These are phyloP conservation scores for Crenichthys baileyi DNA, from an alignment of 2,797 vertebrate species.

Conservation along the genomic window DNA sequence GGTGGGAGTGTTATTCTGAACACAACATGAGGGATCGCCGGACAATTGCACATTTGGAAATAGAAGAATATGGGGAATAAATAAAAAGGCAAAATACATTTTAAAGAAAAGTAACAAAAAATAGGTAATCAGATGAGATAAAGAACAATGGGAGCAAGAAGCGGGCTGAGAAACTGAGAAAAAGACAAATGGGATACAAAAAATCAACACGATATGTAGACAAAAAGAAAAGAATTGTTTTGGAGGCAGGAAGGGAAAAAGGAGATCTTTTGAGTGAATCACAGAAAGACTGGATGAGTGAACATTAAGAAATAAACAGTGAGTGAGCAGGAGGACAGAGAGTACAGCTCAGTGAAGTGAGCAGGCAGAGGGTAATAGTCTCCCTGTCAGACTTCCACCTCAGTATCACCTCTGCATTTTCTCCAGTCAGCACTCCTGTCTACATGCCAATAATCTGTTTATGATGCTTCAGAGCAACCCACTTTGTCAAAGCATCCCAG, in stretches of 20 bases:
- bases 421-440: conserved; percentile 62
- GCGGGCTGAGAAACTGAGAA: conserved; percentile 7
- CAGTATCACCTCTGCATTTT: conserved; percentile 65
- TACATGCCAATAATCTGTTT: conserved; percentile 67
- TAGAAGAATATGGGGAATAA: conserved; percentile 12
- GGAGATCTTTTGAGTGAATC: conserved; percentile 14
- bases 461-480: conserved; percentile 56
- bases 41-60: conserved; percentile 13
- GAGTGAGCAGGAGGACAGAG: conserved; percentile 11
- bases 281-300: conserved; percentile 11
- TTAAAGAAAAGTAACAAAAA: not conserved
- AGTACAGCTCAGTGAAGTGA: conserved; percentile 4
- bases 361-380: conserved; percentile 30
- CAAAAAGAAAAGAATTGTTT: conserved; percentile 14
- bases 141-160: conserved; percentile 3
- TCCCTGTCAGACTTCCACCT: conserved; percentile 48
- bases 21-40: not conserved
- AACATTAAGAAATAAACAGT: conserved; percentile 34
- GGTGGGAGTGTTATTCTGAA: not conserved
- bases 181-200: conserved; percentile 35
- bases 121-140: not conserved
- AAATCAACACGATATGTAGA: not conserved
- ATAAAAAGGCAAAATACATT: conserved; percentile 5
- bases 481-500: conserved; percentile 44
- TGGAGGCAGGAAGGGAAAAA: not conserved